These are phyloP conservation scores for Macrocentrus cingulum DNA, from an alignment of 1,140 invertebrate genomes.

Conservation along the genomic window DNA sequence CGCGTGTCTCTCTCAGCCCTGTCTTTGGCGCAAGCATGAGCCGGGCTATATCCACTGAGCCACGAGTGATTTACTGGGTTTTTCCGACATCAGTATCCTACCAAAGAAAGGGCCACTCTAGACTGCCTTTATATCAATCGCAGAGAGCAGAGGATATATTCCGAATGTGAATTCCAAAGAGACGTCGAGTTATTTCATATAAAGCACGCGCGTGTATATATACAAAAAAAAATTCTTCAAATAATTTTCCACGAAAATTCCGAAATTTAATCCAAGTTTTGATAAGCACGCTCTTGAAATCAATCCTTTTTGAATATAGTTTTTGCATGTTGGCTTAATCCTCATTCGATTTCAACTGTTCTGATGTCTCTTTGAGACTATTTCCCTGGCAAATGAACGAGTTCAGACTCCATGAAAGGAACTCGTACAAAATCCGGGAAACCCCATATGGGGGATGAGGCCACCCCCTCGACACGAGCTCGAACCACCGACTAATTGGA, in stretches of 20 bases:
- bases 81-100: slow-evolving; percentile 34
- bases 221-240: too few species aligned
- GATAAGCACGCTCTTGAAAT: too few species aligned
- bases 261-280: too few species aligned
- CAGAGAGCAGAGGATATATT: neutral
- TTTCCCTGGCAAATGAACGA: slow-evolving; percentile 60
- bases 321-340: too few species aligned
- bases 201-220: too few species aligned
- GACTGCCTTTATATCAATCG: slow-evolving; percentile 51
- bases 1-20: slow-evolving; percentile 29
- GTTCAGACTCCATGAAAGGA: slow-evolving; percentile 55
- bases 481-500: slow-evolving; percentile 57
- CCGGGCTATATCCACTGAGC: slow-evolving; percentile 5
- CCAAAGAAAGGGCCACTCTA: slow-evolving; percentile 22
- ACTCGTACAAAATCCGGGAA: slow-evolving; percentile 60
- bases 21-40: neutral
- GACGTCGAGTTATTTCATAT: too few species aligned
- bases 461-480: slow-evolving; percentile 47
- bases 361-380: too few species aligned
- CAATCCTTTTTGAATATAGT: too few species aligned
- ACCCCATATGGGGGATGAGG: slow-evolving; percentile 46
- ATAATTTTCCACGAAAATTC: too few species aligned
- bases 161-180: too few species aligned
- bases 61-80: slow-evolving; percentile 51
- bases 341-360: too few species aligned